Conservation (phyloP, 2,113 vertebrate species). For the Thamnophis sirtalis region DNA sequence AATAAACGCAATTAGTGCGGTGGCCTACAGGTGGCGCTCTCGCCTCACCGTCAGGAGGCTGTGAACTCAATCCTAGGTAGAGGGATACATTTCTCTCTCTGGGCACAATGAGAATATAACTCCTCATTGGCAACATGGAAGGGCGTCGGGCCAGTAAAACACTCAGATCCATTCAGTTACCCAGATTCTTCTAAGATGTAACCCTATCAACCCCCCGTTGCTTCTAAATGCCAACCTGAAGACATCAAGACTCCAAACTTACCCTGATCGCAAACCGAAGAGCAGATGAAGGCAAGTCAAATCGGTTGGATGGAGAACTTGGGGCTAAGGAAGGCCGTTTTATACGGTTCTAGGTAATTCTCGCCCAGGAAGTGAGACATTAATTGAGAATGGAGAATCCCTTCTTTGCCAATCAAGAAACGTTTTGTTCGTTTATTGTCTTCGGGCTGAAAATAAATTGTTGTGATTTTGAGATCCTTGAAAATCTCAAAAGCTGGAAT, state of each 20-base stretch:
- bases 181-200: neutral
- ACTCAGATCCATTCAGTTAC: too few species aligned
- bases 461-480: neutral
- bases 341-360: neutral
- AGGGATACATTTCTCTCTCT: too few species aligned
- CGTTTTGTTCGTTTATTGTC: neutral
- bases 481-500: too few species aligned
- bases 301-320: neutral
- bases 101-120: too few species aligned
- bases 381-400: neutral
- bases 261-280: neutral
- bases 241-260: neutral
- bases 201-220: neutral
- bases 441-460: neutral
- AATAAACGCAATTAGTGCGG: neutral
- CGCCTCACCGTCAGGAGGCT: too few species aligned
- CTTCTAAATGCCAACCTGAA: neutral
- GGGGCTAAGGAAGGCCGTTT: neutral
- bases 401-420: neutral
- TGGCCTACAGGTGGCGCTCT: too few species aligned
- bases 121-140: too few species aligned
- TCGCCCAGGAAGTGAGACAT: conserved; percentile 3
- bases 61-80: too few species aligned
- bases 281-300: neutral
- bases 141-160: too few species aligned